phyloP scores from a whole-genome alignment of 2,113 vertebrate genomes.

The Cygnus buccinator region DNA sequence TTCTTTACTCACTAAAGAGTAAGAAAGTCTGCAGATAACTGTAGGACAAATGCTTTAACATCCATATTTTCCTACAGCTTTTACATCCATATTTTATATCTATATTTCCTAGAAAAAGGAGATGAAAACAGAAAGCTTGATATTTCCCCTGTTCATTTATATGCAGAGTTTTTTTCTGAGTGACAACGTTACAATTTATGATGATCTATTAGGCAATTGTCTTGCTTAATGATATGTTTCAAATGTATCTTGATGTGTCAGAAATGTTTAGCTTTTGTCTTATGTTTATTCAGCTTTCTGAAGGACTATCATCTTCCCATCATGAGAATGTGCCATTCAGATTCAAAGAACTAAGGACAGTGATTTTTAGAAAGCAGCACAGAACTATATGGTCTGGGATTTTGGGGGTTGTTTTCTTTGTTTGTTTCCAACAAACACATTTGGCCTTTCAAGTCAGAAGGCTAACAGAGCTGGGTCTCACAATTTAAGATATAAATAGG shows the following conservation, averaged over 20 bases:
- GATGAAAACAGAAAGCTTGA: neutral
- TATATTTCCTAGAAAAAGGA: neutral
- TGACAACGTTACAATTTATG: neutral
- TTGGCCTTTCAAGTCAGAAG: neutral
- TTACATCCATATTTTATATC: neutral
- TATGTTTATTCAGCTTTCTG: neutral
- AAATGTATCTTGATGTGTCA: neutral
- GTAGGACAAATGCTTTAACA: neutral
- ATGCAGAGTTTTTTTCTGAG: neutral
- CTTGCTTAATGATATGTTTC: slow-evolving; percentile 7
- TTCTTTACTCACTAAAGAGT: neutral
- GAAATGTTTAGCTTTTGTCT: slow-evolving; percentile 5
- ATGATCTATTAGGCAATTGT: slow-evolving; percentile 3
- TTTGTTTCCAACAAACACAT: neutral
- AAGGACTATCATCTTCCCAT: neutral
- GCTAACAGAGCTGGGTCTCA: neutral
- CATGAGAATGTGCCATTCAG: neutral
- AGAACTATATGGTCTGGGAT: neutral
- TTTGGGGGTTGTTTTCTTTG: neutral
- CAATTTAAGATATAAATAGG: neutral
- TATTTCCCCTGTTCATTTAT: neutral
- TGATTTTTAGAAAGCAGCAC: neutral
- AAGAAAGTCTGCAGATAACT: neutral
- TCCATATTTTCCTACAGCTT: neutral
- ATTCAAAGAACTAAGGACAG: neutral